Conservation (phyloP, 1,140 invertebrate species). For the Pygmarrhopalites habei region DNA sequence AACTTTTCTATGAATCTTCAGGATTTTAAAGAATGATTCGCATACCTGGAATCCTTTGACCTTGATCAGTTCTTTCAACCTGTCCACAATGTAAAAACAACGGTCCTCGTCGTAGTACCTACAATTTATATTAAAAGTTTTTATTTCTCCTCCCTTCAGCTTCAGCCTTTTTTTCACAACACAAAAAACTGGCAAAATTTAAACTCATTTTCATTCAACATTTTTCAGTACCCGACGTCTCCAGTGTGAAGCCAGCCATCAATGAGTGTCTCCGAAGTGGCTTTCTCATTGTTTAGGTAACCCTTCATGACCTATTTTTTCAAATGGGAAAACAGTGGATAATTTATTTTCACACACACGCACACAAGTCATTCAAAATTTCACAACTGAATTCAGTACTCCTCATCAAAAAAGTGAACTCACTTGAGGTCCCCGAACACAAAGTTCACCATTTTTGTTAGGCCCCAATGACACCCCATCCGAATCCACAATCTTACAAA, state of each 20-base stretch:
- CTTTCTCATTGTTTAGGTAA: not conserved
- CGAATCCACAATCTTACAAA: slow-evolving; percentile 56
- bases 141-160: too few relatives aligned
- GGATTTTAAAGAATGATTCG: slow-evolving; percentile 33
- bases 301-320: not conserved
- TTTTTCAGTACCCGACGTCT: slow-evolving; percentile 48
- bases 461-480: not conserved
- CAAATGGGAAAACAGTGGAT: not conserved
- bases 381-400: not conserved
- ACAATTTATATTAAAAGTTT: too few relatives aligned
- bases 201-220: too few relatives aligned
- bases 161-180: too few relatives aligned
- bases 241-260: not conserved
- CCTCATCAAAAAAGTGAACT: too few relatives aligned
- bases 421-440: slow-evolving; percentile 5
- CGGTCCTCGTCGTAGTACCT: slow-evolving; percentile 52
- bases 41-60: slow-evolving; percentile 77
- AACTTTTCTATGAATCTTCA: too few relatives aligned
- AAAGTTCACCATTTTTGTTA: not conserved
- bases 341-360: not conserved
- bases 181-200: too few relatives aligned
- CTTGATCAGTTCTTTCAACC: slow-evolving; percentile 85
- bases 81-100: slow-evolving; percentile 68
- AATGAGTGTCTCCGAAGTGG: slow-evolving; percentile 55
- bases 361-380: not conserved